These are phyloP conservation scores for Periphyllus acericola DNA, from an alignment of 2,888 invertebrate genomes.

Conservation along the genomic window DNA sequence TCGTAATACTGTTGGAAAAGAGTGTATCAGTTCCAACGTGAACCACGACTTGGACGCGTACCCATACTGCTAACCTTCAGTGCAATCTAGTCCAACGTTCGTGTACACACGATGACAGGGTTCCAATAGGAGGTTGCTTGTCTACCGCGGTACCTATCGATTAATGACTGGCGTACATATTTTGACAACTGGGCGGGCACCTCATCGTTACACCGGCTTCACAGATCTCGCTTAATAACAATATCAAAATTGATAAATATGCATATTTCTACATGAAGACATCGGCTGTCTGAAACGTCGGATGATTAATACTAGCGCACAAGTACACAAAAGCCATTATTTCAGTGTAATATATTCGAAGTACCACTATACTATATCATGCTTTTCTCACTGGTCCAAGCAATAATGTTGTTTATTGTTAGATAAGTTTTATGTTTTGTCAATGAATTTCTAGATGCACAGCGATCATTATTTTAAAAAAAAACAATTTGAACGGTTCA, in stretches of 20 bases:
- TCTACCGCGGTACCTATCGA: constrained; percentile 39
- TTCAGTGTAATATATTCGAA: constrained; percentile 30
- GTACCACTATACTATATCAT: neutral
- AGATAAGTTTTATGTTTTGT: constrained; percentile 13
- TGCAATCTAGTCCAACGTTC: neutral
- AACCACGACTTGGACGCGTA: neutral
- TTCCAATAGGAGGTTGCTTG: constrained; percentile 9
- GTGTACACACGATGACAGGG: constrained; percentile 42
- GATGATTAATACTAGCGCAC: constrained; percentile 53
- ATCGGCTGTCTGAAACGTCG: constrained; percentile 47
- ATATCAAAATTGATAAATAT: constrained; percentile 62
- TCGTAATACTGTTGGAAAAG: neutral
- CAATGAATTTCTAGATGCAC: neutral
- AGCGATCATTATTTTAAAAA: constrained; percentile 27
- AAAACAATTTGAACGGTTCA: constrained; percentile 7
- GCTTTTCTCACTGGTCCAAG: neutral
- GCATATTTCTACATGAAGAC: constrained; percentile 51
- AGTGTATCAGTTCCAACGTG: neutral
- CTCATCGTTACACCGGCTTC: constrained; percentile 36
- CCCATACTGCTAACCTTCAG: neutral
- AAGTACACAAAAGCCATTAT: constrained; percentile 31
- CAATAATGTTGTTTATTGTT: constrained; percentile 5
- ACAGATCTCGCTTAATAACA: constrained; percentile 55
- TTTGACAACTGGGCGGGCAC: constrained; percentile 58
- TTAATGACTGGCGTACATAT: constrained; percentile 54